Percentiles rank a stretch among this genome's conserved stretches.
Conservation (phyloP, 2,797 vertebrate species). For the Hypotaenidia okinawae region DNA sequence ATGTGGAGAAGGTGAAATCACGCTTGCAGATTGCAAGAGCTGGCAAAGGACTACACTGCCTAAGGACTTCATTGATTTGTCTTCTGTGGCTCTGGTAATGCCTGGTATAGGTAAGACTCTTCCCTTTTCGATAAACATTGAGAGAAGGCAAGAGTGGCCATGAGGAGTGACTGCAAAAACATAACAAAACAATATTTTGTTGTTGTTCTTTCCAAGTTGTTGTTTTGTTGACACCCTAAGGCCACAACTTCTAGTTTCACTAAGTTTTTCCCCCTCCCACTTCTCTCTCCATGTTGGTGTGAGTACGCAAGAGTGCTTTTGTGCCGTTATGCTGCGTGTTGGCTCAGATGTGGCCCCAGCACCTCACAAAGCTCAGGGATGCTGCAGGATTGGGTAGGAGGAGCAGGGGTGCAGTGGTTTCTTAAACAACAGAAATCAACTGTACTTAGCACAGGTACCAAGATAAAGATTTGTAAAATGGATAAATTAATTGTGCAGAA, state of each 20-base stretch:
- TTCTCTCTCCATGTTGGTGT: not conserved
- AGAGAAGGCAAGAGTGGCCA: not conserved
- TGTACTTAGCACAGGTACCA: not conserved
- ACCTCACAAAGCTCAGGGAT: not conserved
- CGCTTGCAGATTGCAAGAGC: not conserved
- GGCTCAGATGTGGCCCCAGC: not conserved
- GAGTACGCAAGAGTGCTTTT: not conserved
- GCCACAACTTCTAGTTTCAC: not conserved
- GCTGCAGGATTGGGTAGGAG: not conserved
- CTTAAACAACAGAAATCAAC: slow-evolving; percentile 21
- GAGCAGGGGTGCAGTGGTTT: not conserved
- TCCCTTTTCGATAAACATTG: not conserved
- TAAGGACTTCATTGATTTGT: not conserved
- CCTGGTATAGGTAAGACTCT: not conserved
- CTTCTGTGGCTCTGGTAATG: not conserved
- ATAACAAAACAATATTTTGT: not conserved
- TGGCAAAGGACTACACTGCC: not conserved
- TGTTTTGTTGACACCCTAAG: not conserved
- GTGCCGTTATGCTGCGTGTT: not conserved
- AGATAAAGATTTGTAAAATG: not conserved
- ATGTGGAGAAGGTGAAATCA: slow-evolving; percentile 20
- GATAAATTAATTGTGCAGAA: not conserved
- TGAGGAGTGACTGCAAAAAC: not conserved
- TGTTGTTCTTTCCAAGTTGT: not conserved
- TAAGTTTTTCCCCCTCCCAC: not conserved